phyloP scores from a whole-genome alignment of 2,113 vertebrate genomes.

The Crotophaga sulcirostris region DNA sequence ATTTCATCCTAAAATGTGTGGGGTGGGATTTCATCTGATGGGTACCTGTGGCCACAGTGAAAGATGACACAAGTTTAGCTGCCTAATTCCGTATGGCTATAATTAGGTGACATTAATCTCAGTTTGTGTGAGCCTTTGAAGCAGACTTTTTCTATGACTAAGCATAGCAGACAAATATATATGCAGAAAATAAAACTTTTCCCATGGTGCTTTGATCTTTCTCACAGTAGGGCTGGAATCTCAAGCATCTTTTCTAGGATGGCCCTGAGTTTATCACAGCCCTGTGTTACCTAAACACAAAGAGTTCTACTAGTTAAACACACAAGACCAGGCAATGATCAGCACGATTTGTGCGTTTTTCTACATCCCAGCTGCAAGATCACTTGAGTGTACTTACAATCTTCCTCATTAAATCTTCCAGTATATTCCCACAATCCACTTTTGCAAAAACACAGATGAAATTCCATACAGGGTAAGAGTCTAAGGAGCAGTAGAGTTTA shows the following conservation, averaged over 20 bases:
- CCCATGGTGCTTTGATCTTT: no score
- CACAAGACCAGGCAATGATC: no score
- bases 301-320: no score
- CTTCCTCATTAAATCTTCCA: no score
- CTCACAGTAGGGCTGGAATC: no score
- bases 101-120: neutral
- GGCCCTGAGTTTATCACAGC: no score
- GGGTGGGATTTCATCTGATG: neutral
- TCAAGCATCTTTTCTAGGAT: no score
- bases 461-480: neutral
- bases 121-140: neutral
- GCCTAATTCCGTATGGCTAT: neutral
- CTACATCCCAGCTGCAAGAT: no score
- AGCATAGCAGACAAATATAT: neutral
- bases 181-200: neutral
- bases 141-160: neutral
- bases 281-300: no score
- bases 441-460: neutral
- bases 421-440: no score
- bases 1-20: neutral
- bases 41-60: neutral
- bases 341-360: no score
- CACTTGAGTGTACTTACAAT: no score
- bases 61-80: neutral
- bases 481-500: neutral